phyloP scores from a whole-genome alignment of 2,797 vertebrate species.

The Anableps anableps region DNA sequence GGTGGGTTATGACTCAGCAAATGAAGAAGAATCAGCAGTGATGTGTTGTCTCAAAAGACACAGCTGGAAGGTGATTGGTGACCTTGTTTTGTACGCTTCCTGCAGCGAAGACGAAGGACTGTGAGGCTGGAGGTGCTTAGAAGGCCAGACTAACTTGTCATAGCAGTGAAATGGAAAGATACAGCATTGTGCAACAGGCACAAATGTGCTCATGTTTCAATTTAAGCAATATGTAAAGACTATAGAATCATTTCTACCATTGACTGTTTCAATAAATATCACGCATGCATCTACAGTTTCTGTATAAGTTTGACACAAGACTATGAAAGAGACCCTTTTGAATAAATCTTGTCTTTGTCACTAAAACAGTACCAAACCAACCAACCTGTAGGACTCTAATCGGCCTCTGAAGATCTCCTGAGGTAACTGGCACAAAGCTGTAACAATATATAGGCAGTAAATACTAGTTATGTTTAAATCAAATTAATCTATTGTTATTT shows the following conservation, averaged over 20 bases:
- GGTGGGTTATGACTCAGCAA: constrained; percentile 18
- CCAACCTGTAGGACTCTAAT: not conserved
- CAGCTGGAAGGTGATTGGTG: constrained; percentile 33
- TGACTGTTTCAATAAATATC: not conserved
- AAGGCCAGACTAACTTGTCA: constrained; percentile 7
- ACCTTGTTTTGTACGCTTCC: constrained; percentile 29
- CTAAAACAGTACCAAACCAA: not conserved
- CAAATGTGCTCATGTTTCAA: not conserved
- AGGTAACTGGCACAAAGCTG: not conserved
- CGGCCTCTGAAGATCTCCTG: not conserved
- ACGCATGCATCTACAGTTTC: not conserved
- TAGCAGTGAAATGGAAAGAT: constrained; percentile 13
- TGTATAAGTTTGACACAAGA: not conserved
- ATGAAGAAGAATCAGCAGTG: constrained; percentile 6
- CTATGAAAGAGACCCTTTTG: not conserved
- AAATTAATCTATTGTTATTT: not conserved
- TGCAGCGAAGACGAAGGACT: constrained; percentile 13
- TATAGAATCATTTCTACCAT: not conserved
- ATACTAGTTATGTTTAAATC: not conserved
- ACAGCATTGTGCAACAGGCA: not conserved
- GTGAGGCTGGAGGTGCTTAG: constrained; percentile 4
- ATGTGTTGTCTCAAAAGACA: constrained; percentile 11
- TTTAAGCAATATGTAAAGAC: constrained; percentile 5
- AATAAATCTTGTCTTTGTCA: not conserved
- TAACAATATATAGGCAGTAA: not conserved